Base-by-base conservation (phyloP, 2,113 vertebrate genomes). In the Kryptolebias marmoratus region DNA sequence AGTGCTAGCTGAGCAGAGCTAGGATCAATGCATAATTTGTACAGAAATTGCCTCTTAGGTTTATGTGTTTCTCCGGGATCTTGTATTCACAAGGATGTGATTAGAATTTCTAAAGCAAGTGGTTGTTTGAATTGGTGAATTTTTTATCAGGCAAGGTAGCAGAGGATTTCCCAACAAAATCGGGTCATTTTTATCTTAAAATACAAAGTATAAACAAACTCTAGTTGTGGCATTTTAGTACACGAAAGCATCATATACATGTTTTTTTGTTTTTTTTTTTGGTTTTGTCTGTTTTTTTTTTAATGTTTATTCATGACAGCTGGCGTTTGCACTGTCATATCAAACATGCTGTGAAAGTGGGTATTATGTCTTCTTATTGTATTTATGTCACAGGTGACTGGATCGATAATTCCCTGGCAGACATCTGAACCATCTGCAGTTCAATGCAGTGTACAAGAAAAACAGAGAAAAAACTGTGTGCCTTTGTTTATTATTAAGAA, bases 391-490 rank as follows among this genome's bases (percentile, higher is more conserved):
- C 68, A 79, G 59, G 73, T 22, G 11, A 65, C 57, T 73, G 15
- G 63, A 85, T 90, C 85, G 88, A 81, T 91, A 83, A 86, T 82
- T 79, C 64, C 80, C 14, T 36, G 28, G 49, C 31, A n/a, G 70
- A 71, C 65, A 72, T 48, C 11, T 7, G 2, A 36, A 64, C 82
- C 74, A 75, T 80, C 56, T 75, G 64, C 71, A 76, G 77, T 79
- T 72, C 74, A 71, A 65, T 84, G 66, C 64, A 71, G 69, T 76
- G 61, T 49, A 62, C 39, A 30, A 70, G 77, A 84, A 61, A 72
- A 83, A 85, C 63, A 64, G 1, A 1, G 53, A 71, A 62, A 11
- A 49, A 75, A 64, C 61, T 15, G 84, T 78, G 76, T 82, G 73
- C 75, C 45, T n/a, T 1, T 54, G 59, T 45, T 64, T 52, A 9